phyloP scores from a whole-genome alignment of 2,113 vertebrate genomes.

The Gallinago paraguaiae region DNA sequence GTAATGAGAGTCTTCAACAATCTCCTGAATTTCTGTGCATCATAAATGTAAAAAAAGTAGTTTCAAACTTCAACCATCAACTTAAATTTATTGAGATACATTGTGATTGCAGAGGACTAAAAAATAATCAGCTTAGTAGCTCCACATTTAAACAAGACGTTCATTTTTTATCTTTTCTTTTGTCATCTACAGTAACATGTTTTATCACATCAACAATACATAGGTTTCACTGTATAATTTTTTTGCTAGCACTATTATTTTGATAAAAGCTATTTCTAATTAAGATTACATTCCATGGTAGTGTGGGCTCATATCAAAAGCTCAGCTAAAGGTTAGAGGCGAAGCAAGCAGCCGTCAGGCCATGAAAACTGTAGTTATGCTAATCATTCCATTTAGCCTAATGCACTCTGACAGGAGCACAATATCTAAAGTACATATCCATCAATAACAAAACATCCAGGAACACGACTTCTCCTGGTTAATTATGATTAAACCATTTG shows the following conservation, averaged over 20 bases:
- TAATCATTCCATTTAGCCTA: constrained; percentile 30
- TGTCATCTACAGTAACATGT: background rate
- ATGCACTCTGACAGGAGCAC: constrained; percentile 41
- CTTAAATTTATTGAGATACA: background rate
- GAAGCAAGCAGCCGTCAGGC: background rate
- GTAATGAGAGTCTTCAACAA: background rate
- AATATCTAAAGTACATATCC: constrained; percentile 37
- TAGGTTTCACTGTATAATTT: background rate
- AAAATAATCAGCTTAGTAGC: background rate
- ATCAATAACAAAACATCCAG: constrained; percentile 33
- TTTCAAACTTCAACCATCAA: background rate
- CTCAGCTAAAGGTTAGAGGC: background rate
- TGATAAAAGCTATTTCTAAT: background rate
- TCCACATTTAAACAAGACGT: background rate
- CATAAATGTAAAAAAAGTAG: background rate
- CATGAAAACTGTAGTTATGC: background rate
- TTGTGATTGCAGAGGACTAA: background rate
- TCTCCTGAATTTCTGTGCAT: background rate
- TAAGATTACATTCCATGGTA: background rate
- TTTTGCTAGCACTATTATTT: background rate
- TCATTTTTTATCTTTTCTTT: background rate
- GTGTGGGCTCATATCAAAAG: background rate
- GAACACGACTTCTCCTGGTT: background rate
- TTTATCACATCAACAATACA: background rate
- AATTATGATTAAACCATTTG: constrained; percentile 35